Evolutionary conservation across 2,888 invertebrate genomes (phyloP).

Genomic region (Euplagia quadripunctaria): DNA sequence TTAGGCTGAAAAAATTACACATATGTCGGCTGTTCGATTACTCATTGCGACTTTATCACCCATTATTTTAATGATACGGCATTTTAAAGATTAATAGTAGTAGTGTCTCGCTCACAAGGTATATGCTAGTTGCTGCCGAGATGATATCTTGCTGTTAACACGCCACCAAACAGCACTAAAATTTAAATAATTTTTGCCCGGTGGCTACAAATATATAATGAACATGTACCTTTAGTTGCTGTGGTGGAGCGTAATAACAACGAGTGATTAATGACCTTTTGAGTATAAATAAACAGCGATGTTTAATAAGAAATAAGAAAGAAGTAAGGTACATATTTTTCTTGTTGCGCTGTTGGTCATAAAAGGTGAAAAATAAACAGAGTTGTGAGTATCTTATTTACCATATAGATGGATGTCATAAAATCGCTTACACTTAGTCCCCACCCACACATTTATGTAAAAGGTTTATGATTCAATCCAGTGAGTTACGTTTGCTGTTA

Average conservation of each 20-base stretch:
- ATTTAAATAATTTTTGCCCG: too few species aligned
- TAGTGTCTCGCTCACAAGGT: too few species aligned
- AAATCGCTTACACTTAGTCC: slow-evolving; percentile 52
- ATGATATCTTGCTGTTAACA: too few species aligned
- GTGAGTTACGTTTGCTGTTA: slow-evolving; percentile 76
- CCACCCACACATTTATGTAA: slow-evolving; percentile 68
- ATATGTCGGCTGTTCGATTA: background rate
- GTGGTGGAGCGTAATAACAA: too few species aligned
- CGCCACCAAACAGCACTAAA: too few species aligned
- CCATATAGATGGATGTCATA: slow-evolving; percentile 10
- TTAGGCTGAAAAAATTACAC: too few species aligned
- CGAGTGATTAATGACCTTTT: too few species aligned
- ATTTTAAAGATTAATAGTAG: background rate
- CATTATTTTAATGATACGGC: background rate
- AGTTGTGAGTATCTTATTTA: slow-evolving; percentile 10
- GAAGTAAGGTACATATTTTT: background rate
- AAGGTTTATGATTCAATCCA: slow-evolving; percentile 81
- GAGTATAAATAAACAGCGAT: background rate
- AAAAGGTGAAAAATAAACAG: background rate
- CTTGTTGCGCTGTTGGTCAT: background rate
- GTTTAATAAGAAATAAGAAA: too few species aligned
- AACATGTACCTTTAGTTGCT: too few species aligned
- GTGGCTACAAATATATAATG: too few species aligned
- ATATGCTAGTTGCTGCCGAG: too few species aligned
- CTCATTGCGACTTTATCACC: background rate